Percentiles rank a stretch among this genome's conserved stretches.
Conservation (phyloP, 2,888 invertebrate genomes). For the Pyrocoelia pectoralis region DNA sequence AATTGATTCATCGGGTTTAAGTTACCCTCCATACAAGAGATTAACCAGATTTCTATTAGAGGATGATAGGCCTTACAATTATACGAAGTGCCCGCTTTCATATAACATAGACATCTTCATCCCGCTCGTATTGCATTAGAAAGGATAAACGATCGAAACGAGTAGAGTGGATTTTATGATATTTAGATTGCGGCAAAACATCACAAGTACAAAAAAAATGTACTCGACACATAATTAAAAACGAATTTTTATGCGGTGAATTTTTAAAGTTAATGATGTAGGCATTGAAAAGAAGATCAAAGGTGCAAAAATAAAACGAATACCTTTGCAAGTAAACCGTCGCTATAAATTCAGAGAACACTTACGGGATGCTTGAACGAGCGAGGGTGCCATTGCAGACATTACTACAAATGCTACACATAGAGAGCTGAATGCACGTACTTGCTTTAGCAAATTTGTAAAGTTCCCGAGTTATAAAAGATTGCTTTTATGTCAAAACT, state of each 20-base stretch:
- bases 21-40: conserved; percentile 21
- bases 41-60: conserved; percentile 34
- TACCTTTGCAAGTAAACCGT: conserved; percentile 41
- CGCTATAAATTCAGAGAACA: conserved; percentile 40
- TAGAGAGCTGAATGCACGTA: conserved; percentile 32
- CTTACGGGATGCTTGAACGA: conserved; percentile 36
- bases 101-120: not conserved
- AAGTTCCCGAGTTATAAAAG: conserved; percentile 34
- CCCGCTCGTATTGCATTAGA: no score
- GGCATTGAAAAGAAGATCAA: conserved; percentile 53
- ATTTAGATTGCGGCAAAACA: conserved; percentile 48
- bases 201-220: conserved; percentile 38
- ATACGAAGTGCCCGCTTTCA: conserved; percentile 26
- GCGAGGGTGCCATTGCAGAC: conserved; percentile 35
- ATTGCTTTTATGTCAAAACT: conserved; percentile 34
- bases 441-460: conserved; percentile 35
- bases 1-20: conserved; percentile 24
- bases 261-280: conserved; percentile 54
- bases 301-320: conserved; percentile 47
- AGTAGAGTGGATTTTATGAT: conserved; percentile 14
- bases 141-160: conserved; percentile 24
- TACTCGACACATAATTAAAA: conserved; percentile 52
- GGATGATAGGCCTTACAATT: conserved; percentile 34
- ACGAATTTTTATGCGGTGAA: conserved; percentile 37
- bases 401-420: conserved; percentile 35